phyloP scores from a whole-genome alignment of 2,113 vertebrate species.

The Morone chrysops region DNA sequence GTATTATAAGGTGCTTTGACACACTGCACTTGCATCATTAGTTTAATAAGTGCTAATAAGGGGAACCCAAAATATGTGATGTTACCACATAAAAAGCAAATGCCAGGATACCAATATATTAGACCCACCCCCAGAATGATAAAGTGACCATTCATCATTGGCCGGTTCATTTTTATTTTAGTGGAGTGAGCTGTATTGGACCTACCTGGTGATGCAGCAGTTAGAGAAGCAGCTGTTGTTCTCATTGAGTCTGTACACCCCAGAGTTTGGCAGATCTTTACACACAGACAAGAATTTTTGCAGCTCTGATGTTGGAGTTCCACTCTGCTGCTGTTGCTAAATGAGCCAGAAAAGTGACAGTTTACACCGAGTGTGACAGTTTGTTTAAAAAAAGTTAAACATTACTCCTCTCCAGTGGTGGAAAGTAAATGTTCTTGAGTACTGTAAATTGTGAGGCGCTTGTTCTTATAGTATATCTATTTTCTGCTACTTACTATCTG shows the following conservation, averaged over 20 bases:
- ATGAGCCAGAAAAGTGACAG: constrained; percentile 10
- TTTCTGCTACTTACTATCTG: background rate
- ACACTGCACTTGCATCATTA: background rate
- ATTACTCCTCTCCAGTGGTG: background rate
- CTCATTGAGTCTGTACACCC: constrained; percentile 87
- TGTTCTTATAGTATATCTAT: too few relatives aligned
- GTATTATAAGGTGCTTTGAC: background rate
- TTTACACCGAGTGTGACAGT: background rate
- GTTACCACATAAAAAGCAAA: background rate
- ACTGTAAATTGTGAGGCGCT: background rate
- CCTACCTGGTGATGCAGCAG: constrained; percentile 67
- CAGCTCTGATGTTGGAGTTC: constrained; percentile 88
- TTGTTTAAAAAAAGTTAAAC: background rate
- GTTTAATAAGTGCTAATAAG: background rate
- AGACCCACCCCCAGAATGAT: background rate
- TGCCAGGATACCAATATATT: background rate
- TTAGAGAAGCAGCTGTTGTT: constrained; percentile 66
- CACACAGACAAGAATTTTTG: constrained; percentile 89
- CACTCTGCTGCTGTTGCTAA: constrained; percentile 90
- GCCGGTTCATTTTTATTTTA: background rate
- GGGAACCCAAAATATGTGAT: background rate
- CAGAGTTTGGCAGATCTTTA: constrained; percentile 91
- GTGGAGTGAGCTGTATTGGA: background rate
- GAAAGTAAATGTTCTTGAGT: background rate
- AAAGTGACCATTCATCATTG: background rate